phyloP scores from a whole-genome alignment of 1,140 invertebrate genomes.

The Calephelis virginiensis region DNA sequence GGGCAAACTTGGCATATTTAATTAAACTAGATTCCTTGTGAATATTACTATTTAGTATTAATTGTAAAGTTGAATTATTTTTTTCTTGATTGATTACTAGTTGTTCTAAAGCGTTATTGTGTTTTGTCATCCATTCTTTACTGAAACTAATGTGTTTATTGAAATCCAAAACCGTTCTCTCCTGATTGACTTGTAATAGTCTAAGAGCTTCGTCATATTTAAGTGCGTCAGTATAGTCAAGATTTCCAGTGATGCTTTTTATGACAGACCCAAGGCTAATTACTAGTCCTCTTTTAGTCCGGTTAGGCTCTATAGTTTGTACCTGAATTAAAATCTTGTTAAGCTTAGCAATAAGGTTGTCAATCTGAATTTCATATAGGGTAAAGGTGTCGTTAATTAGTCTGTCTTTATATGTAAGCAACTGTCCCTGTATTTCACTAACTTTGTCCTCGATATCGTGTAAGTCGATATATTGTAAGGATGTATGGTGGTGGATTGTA shows the following conservation, averaged over 20 bases:
- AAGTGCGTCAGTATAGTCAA: conserved; percentile 37
- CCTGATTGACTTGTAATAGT: conserved; percentile 26
- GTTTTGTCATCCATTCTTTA: too few relatives aligned
- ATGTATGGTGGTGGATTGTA: too few relatives aligned
- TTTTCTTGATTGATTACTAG: conserved; percentile 36
- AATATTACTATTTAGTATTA: conserved; percentile 31
- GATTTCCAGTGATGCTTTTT: conserved; percentile 43
- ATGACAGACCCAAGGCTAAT: conserved; percentile 36
- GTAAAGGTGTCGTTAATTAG: too few relatives aligned
- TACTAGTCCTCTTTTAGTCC: conserved; percentile 35
- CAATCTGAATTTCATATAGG: too few relatives aligned
- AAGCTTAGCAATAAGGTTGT: too few relatives aligned
- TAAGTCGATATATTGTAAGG: too few relatives aligned
- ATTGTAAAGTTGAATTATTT: conserved; percentile 29
- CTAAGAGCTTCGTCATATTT: conserved; percentile 36
- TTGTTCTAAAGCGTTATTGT: conserved; percentile 23
- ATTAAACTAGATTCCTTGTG: conserved; percentile 30
- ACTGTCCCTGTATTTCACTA: too few relatives aligned
- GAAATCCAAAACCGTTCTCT: conserved; percentile 25
- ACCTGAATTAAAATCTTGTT: conserved; percentile 28
- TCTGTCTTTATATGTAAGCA: too few relatives aligned
- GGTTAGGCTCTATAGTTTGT: conserved; percentile 29
- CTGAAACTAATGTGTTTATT: conserved; percentile 32
- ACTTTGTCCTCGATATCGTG: too few relatives aligned
- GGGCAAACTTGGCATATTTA: conserved; percentile 38